phyloP scores from a whole-genome alignment of 2,797 vertebrate species.

The Eremophila alpestris region DNA sequence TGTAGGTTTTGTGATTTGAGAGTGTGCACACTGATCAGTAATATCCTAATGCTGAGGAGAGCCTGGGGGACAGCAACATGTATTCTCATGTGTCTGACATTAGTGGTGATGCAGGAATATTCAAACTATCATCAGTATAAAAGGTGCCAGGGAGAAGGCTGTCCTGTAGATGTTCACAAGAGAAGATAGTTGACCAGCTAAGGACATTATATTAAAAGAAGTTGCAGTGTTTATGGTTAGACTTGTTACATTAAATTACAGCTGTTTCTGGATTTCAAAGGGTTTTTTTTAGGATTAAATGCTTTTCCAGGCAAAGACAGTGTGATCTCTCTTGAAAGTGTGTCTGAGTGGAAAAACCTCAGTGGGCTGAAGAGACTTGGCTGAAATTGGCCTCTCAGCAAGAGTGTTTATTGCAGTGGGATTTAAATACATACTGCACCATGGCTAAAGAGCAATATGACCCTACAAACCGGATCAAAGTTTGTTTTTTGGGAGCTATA shows the following conservation, averaged over 20 bases:
- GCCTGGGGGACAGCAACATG: not conserved
- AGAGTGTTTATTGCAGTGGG: not conserved
- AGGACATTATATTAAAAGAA: not conserved
- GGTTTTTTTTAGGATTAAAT: not conserved
- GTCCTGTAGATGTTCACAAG: not conserved
- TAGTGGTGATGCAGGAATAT: not conserved
- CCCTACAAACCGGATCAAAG: not conserved
- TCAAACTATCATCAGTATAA: not conserved
- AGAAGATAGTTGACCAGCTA: not conserved
- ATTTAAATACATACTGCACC: not conserved
- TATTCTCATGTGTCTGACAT: not conserved
- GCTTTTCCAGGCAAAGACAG: conserved; percentile 7
- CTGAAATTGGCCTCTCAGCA: not conserved
- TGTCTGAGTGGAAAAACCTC: not conserved
- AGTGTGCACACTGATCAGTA: not conserved
- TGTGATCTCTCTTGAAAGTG: not conserved
- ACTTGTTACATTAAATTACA: conserved; percentile 2
- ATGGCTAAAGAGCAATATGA: not conserved
- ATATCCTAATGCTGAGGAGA: not conserved
- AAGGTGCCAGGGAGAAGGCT: not conserved
- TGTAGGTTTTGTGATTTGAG: not conserved
- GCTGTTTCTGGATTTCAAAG: not conserved
- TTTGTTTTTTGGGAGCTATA: not conserved
- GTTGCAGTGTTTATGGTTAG: not conserved
- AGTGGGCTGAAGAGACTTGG: conserved; percentile 9